Conservation (phyloP, 37 sponge, comb jelly and placozoan species). For the Crambe crambe region DNA sequence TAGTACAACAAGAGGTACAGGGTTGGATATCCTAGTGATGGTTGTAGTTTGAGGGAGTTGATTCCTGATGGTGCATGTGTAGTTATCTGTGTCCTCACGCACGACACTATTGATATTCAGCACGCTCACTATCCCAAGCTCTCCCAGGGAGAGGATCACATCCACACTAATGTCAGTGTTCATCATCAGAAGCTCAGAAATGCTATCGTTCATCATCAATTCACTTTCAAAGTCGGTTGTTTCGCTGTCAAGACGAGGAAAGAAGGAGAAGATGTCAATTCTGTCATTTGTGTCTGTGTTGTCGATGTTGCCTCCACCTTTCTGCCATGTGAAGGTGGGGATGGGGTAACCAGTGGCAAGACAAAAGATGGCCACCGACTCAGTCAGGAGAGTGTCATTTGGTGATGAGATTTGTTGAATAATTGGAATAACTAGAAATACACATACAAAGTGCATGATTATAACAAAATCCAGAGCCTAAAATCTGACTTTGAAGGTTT, state of each 20-base stretch:
- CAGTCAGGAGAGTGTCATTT: slow-evolving; percentile 3
- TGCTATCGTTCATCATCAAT: neutral
- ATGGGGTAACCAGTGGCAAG: slow-evolving; percentile 55
- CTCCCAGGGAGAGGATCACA: neutral
- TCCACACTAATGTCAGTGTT: neutral
- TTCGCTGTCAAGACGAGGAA: neutral
- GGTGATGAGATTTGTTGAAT: slow-evolving; percentile 24
- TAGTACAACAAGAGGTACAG: slow-evolving; percentile 34
- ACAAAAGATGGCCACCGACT: slow-evolving; percentile 30
- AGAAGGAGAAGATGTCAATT: neutral
- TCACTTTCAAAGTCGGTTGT: neutral
- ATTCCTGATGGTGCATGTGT: slow-evolving; percentile 60
- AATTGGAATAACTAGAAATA: slow-evolving; percentile 49
- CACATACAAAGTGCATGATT: neutral
- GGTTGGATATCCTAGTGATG: slow-evolving; percentile 3
- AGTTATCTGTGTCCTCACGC: slow-evolving; percentile 69
- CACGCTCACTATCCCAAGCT: slow-evolving; percentile 45
- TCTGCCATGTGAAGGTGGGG: slow-evolving; percentile 50
- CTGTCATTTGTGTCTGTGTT: neutral
- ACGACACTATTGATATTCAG: slow-evolving; percentile 26
- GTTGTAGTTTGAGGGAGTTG: slow-evolving; percentile 22
- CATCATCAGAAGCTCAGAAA: slow-evolving; percentile 14
- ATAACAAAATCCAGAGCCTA: neutral
- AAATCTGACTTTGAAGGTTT: neutral
- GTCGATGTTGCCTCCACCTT: slow-evolving; percentile 20